Conservation (phyloP, 2,113 vertebrate genomes). For the Nicator chloris region DNA sequence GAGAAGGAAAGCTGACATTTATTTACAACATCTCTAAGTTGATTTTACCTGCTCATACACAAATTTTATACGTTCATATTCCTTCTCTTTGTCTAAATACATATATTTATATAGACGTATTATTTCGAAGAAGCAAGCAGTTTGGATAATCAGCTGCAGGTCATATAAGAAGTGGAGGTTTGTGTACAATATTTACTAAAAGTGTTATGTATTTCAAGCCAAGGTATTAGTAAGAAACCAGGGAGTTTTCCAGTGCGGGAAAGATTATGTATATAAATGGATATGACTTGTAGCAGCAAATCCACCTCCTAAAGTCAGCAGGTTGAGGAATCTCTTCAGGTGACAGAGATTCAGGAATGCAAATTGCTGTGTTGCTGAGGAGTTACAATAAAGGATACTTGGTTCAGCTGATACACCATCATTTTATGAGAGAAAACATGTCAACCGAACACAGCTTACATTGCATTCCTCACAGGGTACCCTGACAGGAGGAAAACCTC, state of each 20-base stretch:
- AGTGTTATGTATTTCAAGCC: not conserved
- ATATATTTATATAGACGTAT: not conserved
- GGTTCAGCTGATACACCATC: not conserved
- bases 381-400: not conserved
- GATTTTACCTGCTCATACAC: not conserved
- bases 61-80: not conserved
- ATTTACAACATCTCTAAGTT: not conserved
- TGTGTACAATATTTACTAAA: not conserved
- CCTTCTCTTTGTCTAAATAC: not conserved
- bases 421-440: not conserved
- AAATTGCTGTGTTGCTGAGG: not conserved
- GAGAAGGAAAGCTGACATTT: not conserved
- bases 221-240: not conserved
- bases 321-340: not conserved
- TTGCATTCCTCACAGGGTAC: not conserved
- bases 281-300: slow-evolving; percentile 7
- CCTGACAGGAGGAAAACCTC: not conserved
- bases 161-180: not conserved
- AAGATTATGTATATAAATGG: not conserved
- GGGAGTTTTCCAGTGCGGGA: not conserved
- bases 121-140: not conserved
- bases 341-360: not conserved
- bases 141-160: not conserved
- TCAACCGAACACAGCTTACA: not conserved
- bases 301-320: not conserved